Evolutionary conservation across 2,797 vertebrate species (phyloP), one percentile per base, ranked within the genome.

Genomic region (Halcyon smyrnensis): DNA sequence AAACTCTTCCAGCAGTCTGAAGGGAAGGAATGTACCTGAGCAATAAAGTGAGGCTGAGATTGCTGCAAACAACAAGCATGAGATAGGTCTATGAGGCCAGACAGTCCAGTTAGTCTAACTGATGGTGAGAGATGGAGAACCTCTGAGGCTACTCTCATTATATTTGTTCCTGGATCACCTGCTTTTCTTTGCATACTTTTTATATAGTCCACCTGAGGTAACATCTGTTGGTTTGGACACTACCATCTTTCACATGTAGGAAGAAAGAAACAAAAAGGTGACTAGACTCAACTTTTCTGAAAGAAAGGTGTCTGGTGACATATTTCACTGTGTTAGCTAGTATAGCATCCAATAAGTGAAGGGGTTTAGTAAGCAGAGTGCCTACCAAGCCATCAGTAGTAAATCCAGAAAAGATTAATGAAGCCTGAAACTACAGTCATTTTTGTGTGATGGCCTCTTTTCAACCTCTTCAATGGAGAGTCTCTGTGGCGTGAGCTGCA

Each of bases 381-480:
- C 27, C 41, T 74, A 85, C 68, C 30, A 77, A 34, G 16, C 78
- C 41, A 71, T 68, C 53, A 59, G 57, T 73, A 86, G 27, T 91
- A 91, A 94, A 93, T 93, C 46, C 69, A 76, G 50, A 64, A 89
- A 88, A 94, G 54, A 45, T 93, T 88, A 93, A 90, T 63, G 87
- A 93, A 93, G 76, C 27, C 73, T 92, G 84, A 88, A 94, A 78
- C 84, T 81, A 43, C 50, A 78, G 32, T 56, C n/a, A 73, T 93
- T 93, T 96, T 89, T 86, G 53, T 78, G 46, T 43, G 79, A 64
- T 78, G 24, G 57, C 57, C 45, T 92, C 75, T 89, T 37, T 80
- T 65, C 62, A 91, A 75, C n/a, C 37, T 83, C 57, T 77, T 34
- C 68, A 43, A 87, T 91, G 73, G 62, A 91, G 41, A 80, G 4